Conservation (phyloP, 2,888 invertebrate species). For the Cacoxenus indagator region DNA sequence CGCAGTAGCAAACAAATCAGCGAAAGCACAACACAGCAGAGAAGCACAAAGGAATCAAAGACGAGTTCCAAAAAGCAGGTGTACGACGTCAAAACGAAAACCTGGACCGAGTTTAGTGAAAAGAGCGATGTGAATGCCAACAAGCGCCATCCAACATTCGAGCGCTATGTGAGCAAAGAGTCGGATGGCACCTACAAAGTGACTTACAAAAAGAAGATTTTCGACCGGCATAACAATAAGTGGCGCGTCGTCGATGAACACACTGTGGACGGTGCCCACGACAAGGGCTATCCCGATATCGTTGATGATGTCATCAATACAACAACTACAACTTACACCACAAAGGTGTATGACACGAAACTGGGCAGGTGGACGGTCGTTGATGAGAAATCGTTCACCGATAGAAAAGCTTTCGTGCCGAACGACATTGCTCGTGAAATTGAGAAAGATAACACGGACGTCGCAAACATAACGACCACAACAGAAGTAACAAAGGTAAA, state of each 20-base stretch:
- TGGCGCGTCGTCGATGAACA: conserved; percentile 73
- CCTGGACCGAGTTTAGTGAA: conserved; percentile 67
- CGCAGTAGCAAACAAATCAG: conserved; percentile 40
- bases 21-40: conserved; percentile 47
- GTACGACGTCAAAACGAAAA: conserved; percentile 69
- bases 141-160: conserved; percentile 65
- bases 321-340: conserved; percentile 71
- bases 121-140: conserved; percentile 50
- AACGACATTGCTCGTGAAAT: conserved; percentile 71
- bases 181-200: conserved; percentile 69
- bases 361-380: conserved; percentile 70
- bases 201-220: conserved; percentile 70
- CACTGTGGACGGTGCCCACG: conserved; percentile 71
- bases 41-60: conserved; percentile 48
- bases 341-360: conserved; percentile 70
- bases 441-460: conserved; percentile 71
- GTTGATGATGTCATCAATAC: conserved; percentile 71
- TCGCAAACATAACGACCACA: conserved; percentile 71
- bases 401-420: conserved; percentile 68
- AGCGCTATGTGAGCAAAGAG: conserved; percentile 70
- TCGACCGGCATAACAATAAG: conserved; percentile 68
- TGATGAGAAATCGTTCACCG: conserved; percentile 70
- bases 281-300: conserved; percentile 69
- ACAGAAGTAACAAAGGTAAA: conserved; percentile 71
- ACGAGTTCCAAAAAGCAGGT: conserved; percentile 65